Percentiles rank a stretch among this genome's conserved stretches.
Evolutionary conservation across 2,888 invertebrate species (phyloP).

Genomic region (Yponomeuta plumbellus): DNA sequence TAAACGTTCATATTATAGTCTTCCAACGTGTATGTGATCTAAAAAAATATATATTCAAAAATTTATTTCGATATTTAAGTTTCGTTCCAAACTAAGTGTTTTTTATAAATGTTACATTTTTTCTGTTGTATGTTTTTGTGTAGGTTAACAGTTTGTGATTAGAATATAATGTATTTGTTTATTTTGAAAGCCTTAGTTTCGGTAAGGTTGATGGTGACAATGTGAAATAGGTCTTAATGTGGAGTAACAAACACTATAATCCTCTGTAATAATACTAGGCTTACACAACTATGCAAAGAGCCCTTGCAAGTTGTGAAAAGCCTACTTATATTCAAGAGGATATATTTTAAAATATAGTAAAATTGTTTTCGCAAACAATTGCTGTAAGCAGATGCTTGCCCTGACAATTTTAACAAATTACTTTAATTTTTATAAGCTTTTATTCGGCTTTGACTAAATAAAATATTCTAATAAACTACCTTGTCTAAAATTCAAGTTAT

Average conservation of each 20-base stretch:
- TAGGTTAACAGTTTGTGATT: no score
- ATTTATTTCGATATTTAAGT: constrained; percentile 21
- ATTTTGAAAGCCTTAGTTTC: no score
- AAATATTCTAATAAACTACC: background rate
- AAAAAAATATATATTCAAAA: constrained; percentile 32
- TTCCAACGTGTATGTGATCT: constrained; percentile 67
- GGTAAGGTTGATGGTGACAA: background rate
- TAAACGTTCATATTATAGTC: constrained; percentile 56
- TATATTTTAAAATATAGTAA: constrained; percentile 8
- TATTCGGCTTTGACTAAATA: background rate
- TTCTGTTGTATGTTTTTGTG: background rate
- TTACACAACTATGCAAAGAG: constrained; percentile 53
- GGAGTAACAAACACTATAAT: constrained; percentile 47
- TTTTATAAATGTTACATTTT: background rate
- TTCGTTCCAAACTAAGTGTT: background rate
- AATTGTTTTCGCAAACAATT: constrained; percentile 20
- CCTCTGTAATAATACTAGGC: constrained; percentile 38
- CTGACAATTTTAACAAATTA: constrained; percentile 11
- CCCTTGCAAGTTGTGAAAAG: constrained; percentile 57
- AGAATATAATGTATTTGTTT: no score
- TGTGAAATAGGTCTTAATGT: constrained; percentile 34
- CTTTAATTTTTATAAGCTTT: background rate
- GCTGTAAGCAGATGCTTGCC: constrained; percentile 4
- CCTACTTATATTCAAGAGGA: constrained; percentile 36
- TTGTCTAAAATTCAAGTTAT: background rate